phyloP scores from a whole-genome alignment of 35 echinoderm and acorn worm species.

The Strongylocentrotus purpuratus region DNA sequence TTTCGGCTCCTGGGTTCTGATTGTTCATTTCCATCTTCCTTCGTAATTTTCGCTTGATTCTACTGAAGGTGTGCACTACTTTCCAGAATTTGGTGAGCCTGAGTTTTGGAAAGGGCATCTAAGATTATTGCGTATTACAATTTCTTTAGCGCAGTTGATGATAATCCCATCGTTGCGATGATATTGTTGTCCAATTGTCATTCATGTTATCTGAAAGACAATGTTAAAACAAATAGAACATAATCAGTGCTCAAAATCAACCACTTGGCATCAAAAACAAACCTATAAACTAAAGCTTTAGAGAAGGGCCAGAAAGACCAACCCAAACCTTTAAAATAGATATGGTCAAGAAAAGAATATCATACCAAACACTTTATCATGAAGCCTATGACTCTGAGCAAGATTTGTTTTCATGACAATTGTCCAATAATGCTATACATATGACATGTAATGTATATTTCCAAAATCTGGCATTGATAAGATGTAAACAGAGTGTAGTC shows the following conservation, averaged over 20 bases:
- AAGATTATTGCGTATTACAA: neutral
- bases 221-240: neutral
- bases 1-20: constrained; percentile 56
- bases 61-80: neutral
- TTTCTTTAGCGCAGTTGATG: neutral
- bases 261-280: too few relatives aligned
- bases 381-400: too few relatives aligned
- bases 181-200: neutral
- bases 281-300: too few relatives aligned
- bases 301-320: too few relatives aligned
- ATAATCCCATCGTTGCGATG: neutral
- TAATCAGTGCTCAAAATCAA: neutral
- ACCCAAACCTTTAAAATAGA: too few relatives aligned
- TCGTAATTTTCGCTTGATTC: neutral
- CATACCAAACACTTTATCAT: too few relatives aligned
- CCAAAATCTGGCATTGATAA: too few relatives aligned
- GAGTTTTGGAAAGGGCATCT: neutral
- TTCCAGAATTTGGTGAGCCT: neutral
- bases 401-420: too few relatives aligned
- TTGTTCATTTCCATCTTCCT: constrained; percentile 48
- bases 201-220: neutral
- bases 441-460: too few relatives aligned
- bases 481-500: too few relatives aligned
- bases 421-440: too few relatives aligned
- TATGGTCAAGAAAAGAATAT: too few relatives aligned